phyloP scores from a whole-genome alignment of 2,113 vertebrate genomes.

The Amazona vittata region DNA sequence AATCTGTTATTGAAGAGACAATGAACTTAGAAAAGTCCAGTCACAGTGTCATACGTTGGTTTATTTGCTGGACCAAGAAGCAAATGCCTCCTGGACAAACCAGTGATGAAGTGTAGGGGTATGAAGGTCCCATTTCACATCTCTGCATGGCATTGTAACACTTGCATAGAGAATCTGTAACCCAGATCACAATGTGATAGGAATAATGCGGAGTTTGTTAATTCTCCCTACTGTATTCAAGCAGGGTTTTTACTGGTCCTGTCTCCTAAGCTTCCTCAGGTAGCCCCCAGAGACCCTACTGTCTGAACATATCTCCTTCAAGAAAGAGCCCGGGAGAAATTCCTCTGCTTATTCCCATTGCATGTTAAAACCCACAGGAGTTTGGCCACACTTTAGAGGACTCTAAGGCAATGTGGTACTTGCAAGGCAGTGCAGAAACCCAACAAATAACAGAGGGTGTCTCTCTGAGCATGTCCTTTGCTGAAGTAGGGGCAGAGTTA shows the following conservation, averaged over 20 bases:
- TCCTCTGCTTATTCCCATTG: neutral
- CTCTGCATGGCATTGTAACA: neutral
- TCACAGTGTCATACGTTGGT: neutral
- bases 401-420: neutral
- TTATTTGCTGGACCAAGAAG: neutral
- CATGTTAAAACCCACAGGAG: neutral
- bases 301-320: neutral
- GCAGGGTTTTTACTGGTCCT: neutral
- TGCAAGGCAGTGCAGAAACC: neutral
- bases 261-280: neutral
- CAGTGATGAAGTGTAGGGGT: neutral
- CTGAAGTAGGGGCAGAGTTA: neutral
- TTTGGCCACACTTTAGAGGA: neutral
- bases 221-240: neutral
- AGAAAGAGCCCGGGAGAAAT: neutral
- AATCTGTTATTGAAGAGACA: neutral
- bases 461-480: neutral
- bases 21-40: neutral
- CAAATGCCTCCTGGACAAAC: neutral
- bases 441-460: neutral
- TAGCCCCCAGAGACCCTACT: neutral
- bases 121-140: neutral
- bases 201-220: neutral
- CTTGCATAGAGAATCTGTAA: neutral
- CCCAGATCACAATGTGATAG: neutral